Percentiles rank a stretch among this genome's conserved stretches.
These are phyloP conservation scores for Tipula vernalis DNA, from an alignment of 2,888 invertebrate genomes.

Conservation along the genomic window DNA sequence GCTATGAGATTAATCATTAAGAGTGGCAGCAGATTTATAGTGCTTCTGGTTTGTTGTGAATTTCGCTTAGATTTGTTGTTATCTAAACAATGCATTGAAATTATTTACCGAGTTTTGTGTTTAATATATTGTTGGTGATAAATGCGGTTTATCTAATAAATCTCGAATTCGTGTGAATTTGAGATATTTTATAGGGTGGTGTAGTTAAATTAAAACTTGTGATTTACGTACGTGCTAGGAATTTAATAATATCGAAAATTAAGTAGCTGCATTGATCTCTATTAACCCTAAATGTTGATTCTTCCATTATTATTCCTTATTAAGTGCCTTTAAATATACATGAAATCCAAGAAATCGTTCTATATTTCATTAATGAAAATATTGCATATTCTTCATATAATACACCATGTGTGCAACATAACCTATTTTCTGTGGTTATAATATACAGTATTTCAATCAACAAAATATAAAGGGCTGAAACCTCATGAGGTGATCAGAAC, in stretches of 20 bases:
- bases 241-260: not conserved
- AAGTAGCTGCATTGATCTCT: not conserved
- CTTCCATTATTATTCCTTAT: no score
- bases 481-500: no score
- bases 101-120: not conserved
- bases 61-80: not conserved
- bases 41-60: not conserved
- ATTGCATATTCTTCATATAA: no score
- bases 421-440: no score
- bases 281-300: no score
- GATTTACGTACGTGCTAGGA: not conserved
- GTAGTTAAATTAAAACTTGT: not conserved
- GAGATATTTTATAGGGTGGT: not conserved
- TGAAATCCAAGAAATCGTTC: no score
- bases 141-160: not conserved
- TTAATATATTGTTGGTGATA: not conserved
- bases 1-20: not conserved
- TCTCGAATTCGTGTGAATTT: not conserved
- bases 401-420: no score
- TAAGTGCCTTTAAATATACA: no score
- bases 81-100: not conserved
- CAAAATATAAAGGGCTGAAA: no score
- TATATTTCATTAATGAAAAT: no score
- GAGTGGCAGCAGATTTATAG: not conserved
- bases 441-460: no score